Conservation (phyloP, 2,888 invertebrate species). For the Trachelus troglodyta region DNA sequence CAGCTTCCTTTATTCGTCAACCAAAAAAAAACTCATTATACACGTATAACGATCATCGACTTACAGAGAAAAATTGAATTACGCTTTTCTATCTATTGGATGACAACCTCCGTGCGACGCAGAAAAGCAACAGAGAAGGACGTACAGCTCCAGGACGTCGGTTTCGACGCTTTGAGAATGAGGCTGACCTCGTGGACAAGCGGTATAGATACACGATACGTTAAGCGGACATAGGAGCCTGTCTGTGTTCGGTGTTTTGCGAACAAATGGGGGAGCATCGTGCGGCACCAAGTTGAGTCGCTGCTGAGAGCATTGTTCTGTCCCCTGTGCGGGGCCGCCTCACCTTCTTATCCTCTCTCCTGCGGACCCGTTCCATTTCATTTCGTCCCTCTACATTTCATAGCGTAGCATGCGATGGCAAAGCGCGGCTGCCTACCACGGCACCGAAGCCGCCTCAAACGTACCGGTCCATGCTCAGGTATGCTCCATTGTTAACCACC, state of each 20-base stretch:
- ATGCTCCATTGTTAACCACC: slow-evolving; percentile 59
- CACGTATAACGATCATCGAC: neutral
- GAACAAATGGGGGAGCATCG: slow-evolving; percentile 64
- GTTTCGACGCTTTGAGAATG: neutral
- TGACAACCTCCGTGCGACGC: neutral
- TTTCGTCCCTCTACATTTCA: slow-evolving; percentile 54
- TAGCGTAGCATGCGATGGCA: slow-evolving; percentile 34
- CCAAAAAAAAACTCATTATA: neutral
- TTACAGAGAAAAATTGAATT: neutral
- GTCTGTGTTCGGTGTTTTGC: slow-evolving; percentile 58
- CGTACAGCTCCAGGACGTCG: neutral
- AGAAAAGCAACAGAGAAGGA: neutral
- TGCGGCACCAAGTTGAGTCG: slow-evolving; percentile 48
- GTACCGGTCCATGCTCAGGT: slow-evolving; percentile 57
- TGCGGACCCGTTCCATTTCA: slow-evolving; percentile 34
- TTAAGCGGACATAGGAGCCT: slow-evolving; percentile 42
- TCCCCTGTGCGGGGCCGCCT: slow-evolving; percentile 21
- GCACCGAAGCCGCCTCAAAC: slow-evolving; percentile 46
- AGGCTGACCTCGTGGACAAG: neutral
- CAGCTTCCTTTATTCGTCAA: neutral
- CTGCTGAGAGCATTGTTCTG: slow-evolving; percentile 59
- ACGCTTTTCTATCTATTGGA: neutral
- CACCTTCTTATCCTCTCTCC: slow-evolving; percentile 25
- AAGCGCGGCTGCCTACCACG: neutral
- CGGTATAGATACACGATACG: slow-evolving; percentile 34